phyloP scores from a whole-genome alignment of 2,113 vertebrate species.

The Pseudorasbora parva region DNA sequence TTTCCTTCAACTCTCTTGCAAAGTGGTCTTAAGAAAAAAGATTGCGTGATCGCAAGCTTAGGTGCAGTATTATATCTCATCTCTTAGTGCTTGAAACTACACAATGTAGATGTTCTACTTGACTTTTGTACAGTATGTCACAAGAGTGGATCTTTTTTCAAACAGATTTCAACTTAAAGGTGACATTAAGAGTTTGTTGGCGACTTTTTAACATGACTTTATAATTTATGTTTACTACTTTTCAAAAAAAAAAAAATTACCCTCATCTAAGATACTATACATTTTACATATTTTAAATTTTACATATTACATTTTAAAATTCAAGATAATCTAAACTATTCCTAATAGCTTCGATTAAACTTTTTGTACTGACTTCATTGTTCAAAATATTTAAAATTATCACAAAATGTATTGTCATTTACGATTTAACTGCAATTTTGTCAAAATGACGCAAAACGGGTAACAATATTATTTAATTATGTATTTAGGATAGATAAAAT shows the following conservation, averaged over 20 bases:
- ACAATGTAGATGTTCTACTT: not conserved
- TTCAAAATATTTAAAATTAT: not conserved
- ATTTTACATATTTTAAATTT: not conserved
- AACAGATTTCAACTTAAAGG: not conserved
- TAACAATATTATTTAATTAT: not conserved
- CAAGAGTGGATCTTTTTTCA: not conserved
- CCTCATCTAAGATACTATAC: not conserved
- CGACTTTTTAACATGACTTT: not conserved
- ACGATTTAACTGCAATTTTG: not conserved
- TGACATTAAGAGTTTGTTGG: not conserved
- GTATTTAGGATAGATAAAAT: not conserved
- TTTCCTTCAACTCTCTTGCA: constrained; percentile 56
- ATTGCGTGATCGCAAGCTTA: not conserved
- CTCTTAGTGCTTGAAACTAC: constrained; percentile 4
- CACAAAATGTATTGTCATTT: not conserved
- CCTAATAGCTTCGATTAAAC: not conserved
- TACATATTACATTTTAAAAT: not conserved
- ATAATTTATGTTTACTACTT: not conserved
- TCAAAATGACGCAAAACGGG: not conserved
- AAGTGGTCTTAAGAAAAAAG: constrained; percentile 46
- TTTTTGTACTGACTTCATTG: not conserved
- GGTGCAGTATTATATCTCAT: constrained; percentile 7
- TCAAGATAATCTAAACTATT: not conserved
- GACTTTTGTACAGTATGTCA: not conserved
- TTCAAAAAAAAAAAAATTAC: too few species aligned